phyloP scores from a whole-genome alignment of 2,888 invertebrate genomes.

The Cyclophora albipunctata region DNA sequence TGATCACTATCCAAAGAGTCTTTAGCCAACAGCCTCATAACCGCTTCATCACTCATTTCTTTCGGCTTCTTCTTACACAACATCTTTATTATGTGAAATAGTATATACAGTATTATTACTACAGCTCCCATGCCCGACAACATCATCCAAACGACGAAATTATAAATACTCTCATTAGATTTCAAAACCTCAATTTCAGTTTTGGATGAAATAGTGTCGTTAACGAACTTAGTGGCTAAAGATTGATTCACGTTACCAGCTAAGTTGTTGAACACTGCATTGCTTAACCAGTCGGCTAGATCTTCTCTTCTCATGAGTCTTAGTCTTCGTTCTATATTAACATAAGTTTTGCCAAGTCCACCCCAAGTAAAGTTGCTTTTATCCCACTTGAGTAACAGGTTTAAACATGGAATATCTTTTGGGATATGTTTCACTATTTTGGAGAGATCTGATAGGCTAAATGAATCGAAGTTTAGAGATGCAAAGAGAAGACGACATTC shows the following conservation, averaged over 20 bases:
- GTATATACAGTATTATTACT: not conserved
- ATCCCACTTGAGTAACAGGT: conserved; percentile 77
- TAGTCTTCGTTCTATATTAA: conserved; percentile 68
- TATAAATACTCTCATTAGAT: conserved; percentile 35
- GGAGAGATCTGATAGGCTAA: conserved; percentile 32
- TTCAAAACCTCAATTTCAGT: conserved; percentile 13
- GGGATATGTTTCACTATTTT: conserved; percentile 55
- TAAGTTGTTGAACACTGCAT: conserved; percentile 71
- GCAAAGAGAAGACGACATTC: conserved; percentile 77
- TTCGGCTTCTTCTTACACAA: not conserved
- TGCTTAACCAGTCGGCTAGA: conserved; percentile 78
- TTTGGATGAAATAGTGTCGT: conserved; percentile 12
- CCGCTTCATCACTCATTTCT: not conserved
- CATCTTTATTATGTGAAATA: not conserved
- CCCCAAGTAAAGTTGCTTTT: conserved; percentile 41
- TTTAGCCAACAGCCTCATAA: conserved; percentile 17
- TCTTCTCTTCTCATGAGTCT: conserved; percentile 73
- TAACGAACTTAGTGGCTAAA: conserved; percentile 21
- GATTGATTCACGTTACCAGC: conserved; percentile 59
- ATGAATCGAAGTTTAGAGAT: conserved; percentile 66
- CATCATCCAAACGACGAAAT: conserved; percentile 32
- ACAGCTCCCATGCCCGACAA: not conserved
- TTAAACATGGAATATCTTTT: conserved; percentile 69
- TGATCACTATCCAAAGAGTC: conserved; percentile 28
- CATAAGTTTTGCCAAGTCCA: conserved; percentile 75